Conservation (phyloP, 2,888 invertebrate genomes). For the Heterodera filipjevi region DNA sequence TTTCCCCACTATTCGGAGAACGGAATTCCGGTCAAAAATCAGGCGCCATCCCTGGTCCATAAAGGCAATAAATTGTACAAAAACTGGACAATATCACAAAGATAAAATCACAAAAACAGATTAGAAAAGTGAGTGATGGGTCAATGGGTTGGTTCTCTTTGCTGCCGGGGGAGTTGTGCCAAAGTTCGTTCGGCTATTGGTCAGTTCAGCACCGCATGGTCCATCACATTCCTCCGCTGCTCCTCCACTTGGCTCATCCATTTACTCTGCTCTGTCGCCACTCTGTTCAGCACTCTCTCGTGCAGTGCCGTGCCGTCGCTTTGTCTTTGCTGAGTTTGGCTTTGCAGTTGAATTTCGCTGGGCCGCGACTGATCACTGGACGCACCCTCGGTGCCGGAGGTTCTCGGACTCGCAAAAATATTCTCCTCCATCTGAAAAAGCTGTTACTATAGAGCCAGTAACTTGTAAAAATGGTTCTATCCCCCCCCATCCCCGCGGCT, state of each 20-base stretch:
- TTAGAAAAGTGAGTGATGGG: no score
- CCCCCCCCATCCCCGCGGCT: no score
- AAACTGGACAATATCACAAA: no score
- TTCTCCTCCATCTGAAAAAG: constrained; percentile 67
- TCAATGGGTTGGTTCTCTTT: no score
- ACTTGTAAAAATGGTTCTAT: no score
- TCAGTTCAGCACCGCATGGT: constrained; percentile 91
- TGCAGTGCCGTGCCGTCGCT: background rate
- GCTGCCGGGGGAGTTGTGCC: no score
- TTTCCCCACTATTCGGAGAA: no score
- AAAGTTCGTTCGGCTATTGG: no score
- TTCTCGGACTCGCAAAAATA: constrained; percentile 54
- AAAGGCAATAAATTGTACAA: no score
- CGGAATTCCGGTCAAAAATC: no score
- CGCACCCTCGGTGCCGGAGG: constrained; percentile 24
- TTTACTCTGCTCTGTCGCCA: constrained; percentile 89
- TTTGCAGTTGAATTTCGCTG: constrained; percentile 34
- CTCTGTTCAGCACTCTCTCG: constrained; percentile 26
- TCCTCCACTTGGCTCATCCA: constrained; percentile 97
- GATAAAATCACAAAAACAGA: no score
- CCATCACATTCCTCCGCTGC: constrained; percentile 90
- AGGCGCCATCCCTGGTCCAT: no score
- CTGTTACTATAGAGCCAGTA: background rate
- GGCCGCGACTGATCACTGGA: constrained; percentile 22
- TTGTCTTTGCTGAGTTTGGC: background rate